Evolutionary conservation across 2,888 invertebrate genomes (phyloP).

Genomic region (Mechanitis messenoides): DNA sequence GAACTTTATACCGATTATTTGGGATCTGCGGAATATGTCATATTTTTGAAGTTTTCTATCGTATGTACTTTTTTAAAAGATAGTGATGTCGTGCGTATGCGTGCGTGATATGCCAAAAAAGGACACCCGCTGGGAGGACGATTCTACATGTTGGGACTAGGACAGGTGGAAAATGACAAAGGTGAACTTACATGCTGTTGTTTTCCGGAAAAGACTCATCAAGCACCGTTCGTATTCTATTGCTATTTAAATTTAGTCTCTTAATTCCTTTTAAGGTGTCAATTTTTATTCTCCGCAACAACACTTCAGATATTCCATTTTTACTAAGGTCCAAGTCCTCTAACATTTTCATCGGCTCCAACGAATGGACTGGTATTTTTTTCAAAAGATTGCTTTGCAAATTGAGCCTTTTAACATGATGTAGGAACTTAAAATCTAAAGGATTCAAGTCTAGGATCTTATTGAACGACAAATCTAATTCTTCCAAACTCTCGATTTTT

Average conservation of each 20-base stretch:
- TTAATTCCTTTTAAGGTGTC: slow-evolving; percentile 49
- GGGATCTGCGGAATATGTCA: no score
- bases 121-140: no score
- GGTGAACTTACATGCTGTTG: slow-evolving; percentile 60
- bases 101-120: no score
- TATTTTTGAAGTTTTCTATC: no score
- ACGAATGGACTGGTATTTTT: slow-evolving; percentile 55
- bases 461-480: slow-evolving; percentile 74
- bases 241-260: slow-evolving; percentile 69
- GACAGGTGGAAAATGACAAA: background rate
- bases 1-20: no score
- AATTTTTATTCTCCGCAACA: slow-evolving; percentile 50
- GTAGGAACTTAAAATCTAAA: slow-evolving; percentile 56
- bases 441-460: slow-evolving; percentile 57
- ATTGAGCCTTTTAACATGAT: slow-evolving; percentile 56
- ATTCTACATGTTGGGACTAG: no score
- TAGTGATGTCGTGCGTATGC: no score
- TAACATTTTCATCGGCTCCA: slow-evolving; percentile 55
- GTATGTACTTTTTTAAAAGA: no score
- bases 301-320: slow-evolving; percentile 59
- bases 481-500: slow-evolving; percentile 57
- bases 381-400: slow-evolving; percentile 66
- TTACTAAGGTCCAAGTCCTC: slow-evolving; percentile 70
- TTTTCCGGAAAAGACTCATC: slow-evolving; percentile 59
- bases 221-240: slow-evolving; percentile 60